Evolutionary conservation across 2,113 vertebrate species (phyloP), one percentile per base, ranked within the genome.

Genomic region (Bambusicola thoracicus): DNA sequence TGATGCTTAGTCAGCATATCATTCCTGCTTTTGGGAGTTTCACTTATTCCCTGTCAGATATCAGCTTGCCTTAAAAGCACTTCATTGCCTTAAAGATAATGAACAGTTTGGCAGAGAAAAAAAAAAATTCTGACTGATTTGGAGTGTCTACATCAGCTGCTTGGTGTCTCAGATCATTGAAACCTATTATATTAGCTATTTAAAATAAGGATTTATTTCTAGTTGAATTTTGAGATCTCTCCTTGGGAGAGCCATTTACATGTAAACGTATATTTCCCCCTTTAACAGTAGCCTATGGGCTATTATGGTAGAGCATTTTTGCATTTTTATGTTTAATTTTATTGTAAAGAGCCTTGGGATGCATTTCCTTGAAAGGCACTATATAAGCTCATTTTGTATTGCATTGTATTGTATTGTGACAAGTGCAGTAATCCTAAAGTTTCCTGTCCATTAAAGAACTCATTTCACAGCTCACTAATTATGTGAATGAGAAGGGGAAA

Each of bases 381-480:
- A 49, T 96, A 94, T 92, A 89, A 93, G 58, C 94, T 96, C 87
- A 95, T 97, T 97, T 95, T 72, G 84, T 92, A 67, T 90, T 90
- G 81, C 70, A 63, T 94, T 96, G 87, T 93, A 93, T 96, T 96
- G 92, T 81, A 82, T 95, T 92, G 94, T 96, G 90, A 96, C 92
- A 95, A 96, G 91, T 40, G 48, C 89, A 92, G 61, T 97, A 95
- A 98, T 97, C 97, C 96, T 89, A 95, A 96, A 93, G 96, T 97
- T 97, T 97, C 91, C 95, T 96, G 90, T 96, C 97, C 96, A 96
- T 96, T 97, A 97, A 95, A 96, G 93, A 98, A 97, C 97, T 98
- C 96, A 98, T 98, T 98, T 98, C 97, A 97, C 95, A 97, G 97
- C 95, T 97, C 97, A 97, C 97, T 98, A 97, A 98, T 98, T 98